phyloP scores from a whole-genome alignment of 2,888 invertebrate species.

The Xestia ashworthii region DNA sequence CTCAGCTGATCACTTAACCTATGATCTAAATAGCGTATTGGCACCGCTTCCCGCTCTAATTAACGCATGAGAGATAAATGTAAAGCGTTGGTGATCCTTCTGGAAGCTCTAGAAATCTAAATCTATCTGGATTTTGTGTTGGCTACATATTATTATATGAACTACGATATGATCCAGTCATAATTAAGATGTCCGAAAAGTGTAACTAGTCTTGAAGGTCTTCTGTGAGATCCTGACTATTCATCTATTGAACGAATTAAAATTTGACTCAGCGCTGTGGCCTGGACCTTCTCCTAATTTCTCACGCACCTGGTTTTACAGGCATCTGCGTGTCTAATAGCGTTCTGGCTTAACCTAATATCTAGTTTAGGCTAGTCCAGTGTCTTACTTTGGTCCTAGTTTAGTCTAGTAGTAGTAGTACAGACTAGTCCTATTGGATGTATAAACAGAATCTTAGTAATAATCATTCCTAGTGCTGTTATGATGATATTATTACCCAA shows the following conservation, averaged over 20 bases:
- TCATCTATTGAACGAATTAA: background rate
- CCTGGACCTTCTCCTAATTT: background rate
- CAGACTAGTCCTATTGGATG: background rate
- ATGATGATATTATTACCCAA: background rate
- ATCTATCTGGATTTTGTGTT: background rate
- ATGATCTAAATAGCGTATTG: conserved; percentile 20
- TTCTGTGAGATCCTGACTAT: background rate
- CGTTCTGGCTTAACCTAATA: background rate
- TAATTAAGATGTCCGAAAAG: background rate
- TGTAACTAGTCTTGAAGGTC: background rate
- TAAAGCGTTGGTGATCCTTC: background rate
- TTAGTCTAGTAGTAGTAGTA: background rate
- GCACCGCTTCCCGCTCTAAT: conserved; percentile 35
- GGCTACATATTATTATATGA: too few species aligned
- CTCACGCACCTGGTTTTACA: background rate
- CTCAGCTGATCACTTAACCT: conserved; percentile 10
- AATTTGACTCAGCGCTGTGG: background rate
- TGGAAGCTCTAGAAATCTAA: background rate
- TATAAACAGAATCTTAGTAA: background rate
- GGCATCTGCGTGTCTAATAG: background rate
- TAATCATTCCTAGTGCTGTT: background rate
- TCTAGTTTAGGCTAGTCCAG: background rate
- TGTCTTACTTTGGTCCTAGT: background rate
- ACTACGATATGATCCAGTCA: background rate
- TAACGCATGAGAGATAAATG: background rate